Evolutionary conservation across 2,888 invertebrate species (phyloP), one percentile per base, ranked within the genome.

Genomic region (Drosophila antonietae): DNA sequence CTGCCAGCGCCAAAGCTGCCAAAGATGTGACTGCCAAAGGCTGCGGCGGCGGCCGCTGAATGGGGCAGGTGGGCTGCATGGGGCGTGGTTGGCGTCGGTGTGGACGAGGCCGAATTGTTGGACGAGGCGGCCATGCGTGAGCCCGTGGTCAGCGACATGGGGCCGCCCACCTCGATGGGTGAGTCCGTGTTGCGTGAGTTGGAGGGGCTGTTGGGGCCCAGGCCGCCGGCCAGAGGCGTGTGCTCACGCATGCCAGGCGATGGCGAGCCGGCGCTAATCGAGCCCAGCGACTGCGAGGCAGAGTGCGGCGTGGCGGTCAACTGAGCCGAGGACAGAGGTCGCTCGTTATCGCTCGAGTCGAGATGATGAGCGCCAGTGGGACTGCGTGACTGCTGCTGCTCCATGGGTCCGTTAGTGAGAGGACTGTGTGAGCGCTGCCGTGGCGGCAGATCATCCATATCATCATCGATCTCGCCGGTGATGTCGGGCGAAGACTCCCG

Each of bases 21-120:
- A 92, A 96, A 96, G 88, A 96, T 94, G 90, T 95, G 94, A 80
- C 95, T 95, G 3, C 94, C 93, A 51, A 95, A 95, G 28, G 92
- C 89, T n/a, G 95, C 94, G 23, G 94, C 94, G 15, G 95, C 95
- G 20, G 95, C 62, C 93, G 90, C 86, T 47, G 84, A 84, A n/a
- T 71, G 89, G 1, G 71, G 85, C 75, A 90, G 88, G 94, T 85
- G 90, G 23, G 91, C 71, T 1, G 88, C 72, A 20, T 77, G 82
- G 14, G 90, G 84, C 41, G 89, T 85, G n/a, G 90, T 79, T 47
- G 90, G 85, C 37, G 91, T 90, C 14, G 91, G 88, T 12, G 88
- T 88, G 14, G 89, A 89, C 8, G 87, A 85, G 49, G 83, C 83
- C 60, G 83, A 85, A 37, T 84, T 90, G 53, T 85, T 90, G 23